phyloP scores from a whole-genome alignment of 1,140 invertebrate genomes.

The Pinna nobilis region DNA sequence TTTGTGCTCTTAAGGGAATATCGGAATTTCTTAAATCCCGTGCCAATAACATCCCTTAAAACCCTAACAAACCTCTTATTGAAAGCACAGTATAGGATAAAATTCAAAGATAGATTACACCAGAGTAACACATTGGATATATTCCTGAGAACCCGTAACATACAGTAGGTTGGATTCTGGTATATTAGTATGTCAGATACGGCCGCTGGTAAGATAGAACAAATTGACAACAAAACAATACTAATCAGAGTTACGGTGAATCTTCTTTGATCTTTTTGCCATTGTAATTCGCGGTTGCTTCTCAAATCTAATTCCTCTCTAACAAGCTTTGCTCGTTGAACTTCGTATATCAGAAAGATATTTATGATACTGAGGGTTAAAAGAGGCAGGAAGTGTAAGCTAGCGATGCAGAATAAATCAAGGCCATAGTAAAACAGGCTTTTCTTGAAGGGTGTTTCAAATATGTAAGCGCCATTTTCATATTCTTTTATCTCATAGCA shows the following conservation, averaged over 20 bases:
- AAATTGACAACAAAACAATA: slow-evolving; percentile 49
- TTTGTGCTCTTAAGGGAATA: no score
- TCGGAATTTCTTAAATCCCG: not conserved
- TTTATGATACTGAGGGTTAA: slow-evolving; percentile 44
- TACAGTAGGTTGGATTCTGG: not conserved
- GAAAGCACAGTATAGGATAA: slow-evolving; percentile 54
- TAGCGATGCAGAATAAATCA: slow-evolving; percentile 34
- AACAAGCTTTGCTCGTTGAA: slow-evolving; percentile 28
- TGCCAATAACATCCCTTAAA: slow-evolving; percentile 8
- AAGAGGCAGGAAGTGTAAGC: slow-evolving; percentile 42
- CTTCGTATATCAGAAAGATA: slow-evolving; percentile 32
- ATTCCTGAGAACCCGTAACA: slow-evolving; percentile 15
- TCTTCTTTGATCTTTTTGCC: slow-evolving; percentile 39
- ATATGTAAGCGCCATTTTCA: not conserved
- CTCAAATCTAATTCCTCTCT: slow-evolving; percentile 18
- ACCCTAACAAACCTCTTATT: slow-evolving; percentile 47
- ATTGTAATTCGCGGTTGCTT: slow-evolving; percentile 23
- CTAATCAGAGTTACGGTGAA: slow-evolving; percentile 49
- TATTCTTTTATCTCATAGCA: slow-evolving; percentile 12
- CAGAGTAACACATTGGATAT: slow-evolving; percentile 34
- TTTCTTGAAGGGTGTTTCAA: not conserved
- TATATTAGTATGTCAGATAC: slow-evolving; percentile 25
- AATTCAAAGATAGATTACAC: slow-evolving; percentile 51
- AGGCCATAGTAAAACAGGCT: slow-evolving; percentile 5
- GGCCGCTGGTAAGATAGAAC: slow-evolving; percentile 47